Conservation (phyloP, 2,888 invertebrate species). For the Mimas tiliae region DNA sequence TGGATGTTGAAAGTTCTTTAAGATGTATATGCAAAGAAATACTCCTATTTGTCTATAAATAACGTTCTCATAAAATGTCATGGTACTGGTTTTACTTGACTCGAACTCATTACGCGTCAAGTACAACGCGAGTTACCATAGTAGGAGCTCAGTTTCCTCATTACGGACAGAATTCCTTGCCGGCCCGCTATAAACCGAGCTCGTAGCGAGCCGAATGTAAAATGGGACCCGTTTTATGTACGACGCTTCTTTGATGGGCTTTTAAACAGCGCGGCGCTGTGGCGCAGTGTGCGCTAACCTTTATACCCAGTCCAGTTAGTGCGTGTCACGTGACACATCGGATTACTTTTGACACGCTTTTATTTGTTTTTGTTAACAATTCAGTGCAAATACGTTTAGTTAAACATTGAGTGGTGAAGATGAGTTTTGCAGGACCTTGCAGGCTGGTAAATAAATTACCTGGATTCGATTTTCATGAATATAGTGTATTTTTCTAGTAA, state of each 20-base stretch:
- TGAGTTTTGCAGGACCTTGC: neutral
- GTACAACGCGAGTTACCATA: constrained; percentile 15
- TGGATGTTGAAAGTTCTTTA: too few species aligned
- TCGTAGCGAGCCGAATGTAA: constrained; percentile 67
- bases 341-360: constrained; percentile 7
- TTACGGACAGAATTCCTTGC: constrained; percentile 69
- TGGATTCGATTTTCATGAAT: neutral
- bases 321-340: constrained; percentile 12
- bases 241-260: constrained; percentile 68
- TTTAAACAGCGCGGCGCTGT: constrained; percentile 51
- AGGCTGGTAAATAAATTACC: neutral
- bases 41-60: too few species aligned
- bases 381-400: neutral
- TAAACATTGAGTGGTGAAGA: constrained; percentile 3
- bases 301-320: constrained; percentile 23
- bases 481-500: too few species aligned
- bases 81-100: neutral
- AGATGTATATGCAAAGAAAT: too few species aligned
- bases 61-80: neutral
- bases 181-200: constrained; percentile 67
- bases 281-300: constrained; percentile 33
- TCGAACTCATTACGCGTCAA: neutral
- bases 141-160: constrained; percentile 64
- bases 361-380: constrained; percentile 6
- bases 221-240: constrained; percentile 72